phyloP scores from a whole-genome alignment of 2,113 vertebrate species.

The Aptenodytes patagonicus region DNA sequence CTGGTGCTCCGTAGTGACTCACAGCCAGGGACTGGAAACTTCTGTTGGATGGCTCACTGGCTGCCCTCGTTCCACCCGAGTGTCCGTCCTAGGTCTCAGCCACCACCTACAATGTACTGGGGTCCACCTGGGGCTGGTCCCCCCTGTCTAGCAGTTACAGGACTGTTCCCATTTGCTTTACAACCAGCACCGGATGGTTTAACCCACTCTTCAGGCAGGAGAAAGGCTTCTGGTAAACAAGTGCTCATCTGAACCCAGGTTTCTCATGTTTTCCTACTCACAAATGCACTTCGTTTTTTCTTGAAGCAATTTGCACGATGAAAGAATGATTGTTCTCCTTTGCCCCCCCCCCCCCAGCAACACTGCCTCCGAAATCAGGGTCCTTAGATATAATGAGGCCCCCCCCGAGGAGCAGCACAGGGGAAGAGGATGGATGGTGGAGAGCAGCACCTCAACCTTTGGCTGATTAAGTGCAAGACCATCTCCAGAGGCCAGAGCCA shows the following conservation, averaged over 20 bases:
- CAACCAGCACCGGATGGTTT: background rate
- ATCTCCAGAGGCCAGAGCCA: background rate
- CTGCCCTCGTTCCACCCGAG: background rate
- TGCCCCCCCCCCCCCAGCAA: background rate
- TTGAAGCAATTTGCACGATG: background rate
- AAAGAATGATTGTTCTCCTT: background rate
- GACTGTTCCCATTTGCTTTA: background rate
- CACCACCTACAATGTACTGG: fast-evolving
- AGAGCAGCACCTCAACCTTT: background rate
- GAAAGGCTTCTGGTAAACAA: background rate
- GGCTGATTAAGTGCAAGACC: background rate
- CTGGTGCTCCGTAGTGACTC: background rate
- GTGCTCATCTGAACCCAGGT: background rate
- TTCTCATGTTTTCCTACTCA: background rate
- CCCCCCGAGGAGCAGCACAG: background rate
- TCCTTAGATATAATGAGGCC: background rate
- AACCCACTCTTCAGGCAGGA: background rate
- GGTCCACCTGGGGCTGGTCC: background rate
- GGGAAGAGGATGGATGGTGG: background rate
- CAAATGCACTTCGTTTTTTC: background rate
- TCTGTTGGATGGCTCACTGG: background rate
- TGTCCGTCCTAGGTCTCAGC: background rate
- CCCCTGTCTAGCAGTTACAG: background rate
- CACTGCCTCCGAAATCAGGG: background rate
- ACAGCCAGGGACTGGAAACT: background rate